phyloP scores from a whole-genome alignment of 2,797 vertebrate genomes.

The Tachyglossus aculeatus region DNA sequence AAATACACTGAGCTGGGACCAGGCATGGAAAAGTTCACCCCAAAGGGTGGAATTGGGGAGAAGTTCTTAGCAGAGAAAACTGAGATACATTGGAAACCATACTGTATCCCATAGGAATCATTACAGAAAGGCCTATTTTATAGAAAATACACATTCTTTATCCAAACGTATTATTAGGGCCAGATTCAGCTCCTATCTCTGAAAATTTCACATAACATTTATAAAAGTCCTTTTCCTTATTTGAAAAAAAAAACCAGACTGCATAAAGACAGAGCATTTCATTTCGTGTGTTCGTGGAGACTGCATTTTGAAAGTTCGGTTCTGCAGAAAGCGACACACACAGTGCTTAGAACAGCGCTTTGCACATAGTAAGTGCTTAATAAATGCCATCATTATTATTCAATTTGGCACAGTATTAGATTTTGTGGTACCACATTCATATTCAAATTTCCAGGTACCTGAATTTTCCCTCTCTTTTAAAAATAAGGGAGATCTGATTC shows the following conservation, averaged over 20 bases:
- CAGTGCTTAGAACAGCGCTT: background rate
- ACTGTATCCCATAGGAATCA: slow-evolving; percentile 35
- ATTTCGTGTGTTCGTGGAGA: too few relatives aligned
- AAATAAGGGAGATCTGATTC: too few relatives aligned
- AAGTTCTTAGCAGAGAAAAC: slow-evolving; percentile 48
- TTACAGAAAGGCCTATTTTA: slow-evolving; percentile 14
- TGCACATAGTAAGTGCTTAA: too few relatives aligned
- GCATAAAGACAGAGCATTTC: too few relatives aligned
- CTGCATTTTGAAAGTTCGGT: background rate
- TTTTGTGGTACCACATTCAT: too few relatives aligned
- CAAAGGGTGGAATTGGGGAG: slow-evolving; percentile 49
- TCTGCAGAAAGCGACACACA: background rate
- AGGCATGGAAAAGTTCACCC: slow-evolving; percentile 48
- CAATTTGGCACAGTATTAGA: too few relatives aligned
- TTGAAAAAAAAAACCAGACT: slow-evolving; percentile 6
- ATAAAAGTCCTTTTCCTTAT: slow-evolving; percentile 18
- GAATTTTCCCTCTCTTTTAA: too few relatives aligned
- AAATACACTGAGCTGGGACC: slow-evolving; percentile 41
- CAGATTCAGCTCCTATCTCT: slow-evolving; percentile 1
- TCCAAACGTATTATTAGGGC: slow-evolving; percentile 7
- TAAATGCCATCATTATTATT: too few relatives aligned
- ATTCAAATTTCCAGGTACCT: too few relatives aligned
- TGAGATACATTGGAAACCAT: slow-evolving; percentile 39
- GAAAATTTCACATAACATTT: background rate
- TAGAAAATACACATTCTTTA: background rate